These are phyloP conservation scores for Empidonax alnorum DNA, from an alignment of 2,113 vertebrate species.

Conservation along the genomic window DNA sequence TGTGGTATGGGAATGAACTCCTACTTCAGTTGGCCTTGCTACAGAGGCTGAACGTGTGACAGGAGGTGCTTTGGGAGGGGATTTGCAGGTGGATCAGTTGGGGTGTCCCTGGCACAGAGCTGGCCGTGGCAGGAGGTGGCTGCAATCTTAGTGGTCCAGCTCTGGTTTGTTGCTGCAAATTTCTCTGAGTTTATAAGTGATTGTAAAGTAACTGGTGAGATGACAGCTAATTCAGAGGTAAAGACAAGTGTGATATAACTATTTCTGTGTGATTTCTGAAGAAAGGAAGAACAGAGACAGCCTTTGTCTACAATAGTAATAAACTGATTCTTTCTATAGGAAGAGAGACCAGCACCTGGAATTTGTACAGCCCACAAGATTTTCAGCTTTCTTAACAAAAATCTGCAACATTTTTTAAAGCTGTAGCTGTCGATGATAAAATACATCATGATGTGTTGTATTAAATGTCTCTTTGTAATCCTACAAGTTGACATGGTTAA, in stretches of 20 bases:
- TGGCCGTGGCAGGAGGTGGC: neutral
- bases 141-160: rapidly evolving
- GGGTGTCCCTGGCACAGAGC: neutral
- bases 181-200: neutral
- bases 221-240: neutral
- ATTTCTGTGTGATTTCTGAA: neutral
- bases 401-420: neutral
- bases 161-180: neutral
- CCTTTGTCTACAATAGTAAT: neutral
- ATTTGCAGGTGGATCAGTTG: neutral
- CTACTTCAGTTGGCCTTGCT: neutral
- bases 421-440: neutral
- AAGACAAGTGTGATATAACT: neutral
- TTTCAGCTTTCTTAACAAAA: neutral
- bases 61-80: rapidly evolving
- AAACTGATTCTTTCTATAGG: neutral
- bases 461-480: neutral
- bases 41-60: neutral
- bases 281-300: neutral
- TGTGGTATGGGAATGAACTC: neutral
- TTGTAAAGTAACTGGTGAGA: neutral
- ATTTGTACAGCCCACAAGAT: neutral
- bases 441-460: neutral
- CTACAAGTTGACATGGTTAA: conserved; percentile 5
- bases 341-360: neutral